These are phyloP conservation scores for Rhagonycha fulva DNA, from an alignment of 2,888 invertebrate species.

Conservation along the genomic window DNA sequence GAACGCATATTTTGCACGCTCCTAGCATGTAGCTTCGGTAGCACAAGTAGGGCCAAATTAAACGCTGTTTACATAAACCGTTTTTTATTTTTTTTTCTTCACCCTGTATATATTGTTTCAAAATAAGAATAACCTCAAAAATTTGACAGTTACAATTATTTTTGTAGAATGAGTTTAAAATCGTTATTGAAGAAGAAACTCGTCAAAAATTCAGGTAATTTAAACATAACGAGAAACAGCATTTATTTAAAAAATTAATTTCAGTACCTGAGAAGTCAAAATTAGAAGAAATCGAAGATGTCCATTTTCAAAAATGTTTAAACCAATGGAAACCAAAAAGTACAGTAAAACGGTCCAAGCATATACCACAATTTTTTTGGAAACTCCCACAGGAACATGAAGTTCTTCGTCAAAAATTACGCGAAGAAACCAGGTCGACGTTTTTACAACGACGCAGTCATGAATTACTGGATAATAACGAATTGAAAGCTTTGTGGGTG, in stretches of 20 bases:
- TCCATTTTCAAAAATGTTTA: conserved; percentile 42
- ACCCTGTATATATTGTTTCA: background rate
- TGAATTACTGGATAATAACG: conserved; percentile 84
- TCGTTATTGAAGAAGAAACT: background rate
- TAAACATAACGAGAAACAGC: background rate
- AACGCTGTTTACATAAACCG: too few relatives aligned
- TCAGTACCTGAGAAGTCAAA: conserved; percentile 23
- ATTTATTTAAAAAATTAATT: background rate
- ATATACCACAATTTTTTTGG: conserved; percentile 77
- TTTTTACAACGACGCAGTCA: conserved; percentile 85
- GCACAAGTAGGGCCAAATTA: too few relatives aligned
- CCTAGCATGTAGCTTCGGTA: too few relatives aligned
- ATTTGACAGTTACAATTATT: background rate
- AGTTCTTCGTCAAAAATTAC: conserved; percentile 75
- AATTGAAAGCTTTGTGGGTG: conserved; percentile 81
- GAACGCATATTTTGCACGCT: too few relatives aligned
- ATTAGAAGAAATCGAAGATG: conserved; percentile 50
- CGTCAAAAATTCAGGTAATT: background rate
- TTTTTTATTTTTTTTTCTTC: background rate
- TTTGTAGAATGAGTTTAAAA: background rate
- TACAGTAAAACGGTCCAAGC: conserved; percentile 55
- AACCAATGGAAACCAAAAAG: conserved; percentile 36
- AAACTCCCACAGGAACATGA: conserved; percentile 79
- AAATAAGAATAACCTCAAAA: background rate
- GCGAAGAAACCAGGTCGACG: conserved; percentile 87